Conservation (phyloP, 2,888 invertebrate genomes). For the Monopis laevigella region DNA sequence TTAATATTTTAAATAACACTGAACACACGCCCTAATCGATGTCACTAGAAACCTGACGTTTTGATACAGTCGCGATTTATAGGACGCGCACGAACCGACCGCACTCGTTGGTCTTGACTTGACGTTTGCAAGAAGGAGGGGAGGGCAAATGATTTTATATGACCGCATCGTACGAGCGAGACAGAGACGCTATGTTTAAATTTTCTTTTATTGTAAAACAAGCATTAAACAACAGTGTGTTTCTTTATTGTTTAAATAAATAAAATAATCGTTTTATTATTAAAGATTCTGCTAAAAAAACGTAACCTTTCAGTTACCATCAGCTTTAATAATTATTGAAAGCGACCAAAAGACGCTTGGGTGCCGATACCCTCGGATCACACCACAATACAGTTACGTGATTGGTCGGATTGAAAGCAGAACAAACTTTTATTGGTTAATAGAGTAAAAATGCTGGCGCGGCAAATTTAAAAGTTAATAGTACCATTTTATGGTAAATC, state of each 20-base stretch:
- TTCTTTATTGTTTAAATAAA: not conserved
- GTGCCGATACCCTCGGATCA: constrained; percentile 43
- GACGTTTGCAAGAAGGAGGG: constrained; percentile 58
- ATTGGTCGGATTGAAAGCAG: constrained; percentile 37
- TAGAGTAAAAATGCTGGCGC: constrained; percentile 25
- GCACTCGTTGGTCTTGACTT: constrained; percentile 33
- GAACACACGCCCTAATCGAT: constrained; percentile 47
- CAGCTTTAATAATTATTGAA: not conserved
- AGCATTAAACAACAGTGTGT: constrained; percentile 7
- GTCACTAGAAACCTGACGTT: constrained; percentile 48
- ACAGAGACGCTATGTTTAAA: constrained; percentile 24
- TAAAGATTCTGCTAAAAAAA: not conserved
- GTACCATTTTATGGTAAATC: too few species aligned
- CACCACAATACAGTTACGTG: constrained; percentile 46
- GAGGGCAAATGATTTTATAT: constrained; percentile 49
- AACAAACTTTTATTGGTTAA: constrained; percentile 36
- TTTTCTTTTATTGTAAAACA: constrained; percentile 24
- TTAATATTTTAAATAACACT: constrained; percentile 59
- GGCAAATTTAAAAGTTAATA: constrained; percentile 30
- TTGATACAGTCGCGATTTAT: constrained; percentile 30
- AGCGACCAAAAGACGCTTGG: not conserved
- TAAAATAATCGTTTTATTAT: not conserved
- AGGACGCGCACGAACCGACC: constrained; percentile 38
- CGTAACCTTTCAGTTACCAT: not conserved
- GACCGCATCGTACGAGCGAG: constrained; percentile 51